phyloP scores from a whole-genome alignment of 2,888 invertebrate species.

The Antitype chi region DNA sequence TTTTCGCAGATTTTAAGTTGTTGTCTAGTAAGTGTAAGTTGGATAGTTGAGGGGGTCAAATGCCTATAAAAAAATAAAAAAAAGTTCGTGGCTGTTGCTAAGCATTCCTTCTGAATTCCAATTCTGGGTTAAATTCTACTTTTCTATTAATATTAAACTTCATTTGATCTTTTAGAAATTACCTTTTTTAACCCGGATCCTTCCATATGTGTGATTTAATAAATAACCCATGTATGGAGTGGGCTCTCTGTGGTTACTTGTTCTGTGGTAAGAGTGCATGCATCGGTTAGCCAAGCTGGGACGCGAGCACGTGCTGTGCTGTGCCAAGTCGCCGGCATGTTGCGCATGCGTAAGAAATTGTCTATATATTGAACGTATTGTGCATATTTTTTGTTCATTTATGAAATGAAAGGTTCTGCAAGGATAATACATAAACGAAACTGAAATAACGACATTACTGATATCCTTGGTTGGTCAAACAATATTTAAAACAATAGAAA shows the following conservation, averaged over 20 bases:
- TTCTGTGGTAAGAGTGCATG: conserved; percentile 14
- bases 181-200: not conserved
- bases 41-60: not conserved
- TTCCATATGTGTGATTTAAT: not conserved
- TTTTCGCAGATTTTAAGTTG: not conserved
- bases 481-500: conserved; percentile 21
- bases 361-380: not conserved
- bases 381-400: not conserved
- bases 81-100: not conserved
- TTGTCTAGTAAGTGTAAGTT: not conserved
- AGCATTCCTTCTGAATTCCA: not conserved
- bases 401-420: not conserved
- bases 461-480: not conserved
- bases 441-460: not conserved
- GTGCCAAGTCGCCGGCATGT: conserved; percentile 15
- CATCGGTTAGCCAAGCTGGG: conserved; percentile 45
- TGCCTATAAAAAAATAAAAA: not conserved
- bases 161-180: not conserved
- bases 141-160: not conserved
- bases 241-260: conserved; percentile 5
- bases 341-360: conserved; percentile 50
- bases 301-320: conserved; percentile 21
- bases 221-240: not conserved
- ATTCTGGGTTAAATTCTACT: not conserved
- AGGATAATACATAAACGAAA: not conserved